phyloP scores from a whole-genome alignment of 2,888 invertebrate genomes.

The Ormyrus thymus region DNA sequence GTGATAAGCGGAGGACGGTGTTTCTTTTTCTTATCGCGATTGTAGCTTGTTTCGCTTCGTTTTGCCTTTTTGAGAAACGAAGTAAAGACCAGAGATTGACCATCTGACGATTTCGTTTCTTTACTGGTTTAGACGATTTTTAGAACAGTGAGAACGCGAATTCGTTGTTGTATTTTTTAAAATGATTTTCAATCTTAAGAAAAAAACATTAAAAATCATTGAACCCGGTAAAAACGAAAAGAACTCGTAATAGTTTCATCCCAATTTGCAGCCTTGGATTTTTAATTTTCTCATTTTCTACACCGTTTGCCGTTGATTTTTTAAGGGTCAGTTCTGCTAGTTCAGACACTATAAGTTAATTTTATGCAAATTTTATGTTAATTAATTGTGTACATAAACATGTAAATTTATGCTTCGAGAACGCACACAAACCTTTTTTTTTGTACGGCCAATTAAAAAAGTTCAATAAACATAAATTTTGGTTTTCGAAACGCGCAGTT shows the following conservation, averaged over 20 bases:
- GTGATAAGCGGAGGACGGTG: slow-evolving; percentile 70
- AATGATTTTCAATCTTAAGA: too few relatives aligned
- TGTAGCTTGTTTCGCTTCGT: neutral
- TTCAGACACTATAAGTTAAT: slow-evolving; percentile 5
- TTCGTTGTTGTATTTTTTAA: too few relatives aligned
- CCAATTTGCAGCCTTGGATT: slow-evolving; percentile 11
- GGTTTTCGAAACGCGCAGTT: neutral
- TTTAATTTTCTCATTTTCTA: neutral
- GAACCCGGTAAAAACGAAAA: too few relatives aligned
- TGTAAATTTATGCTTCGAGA: slow-evolving; percentile 27
- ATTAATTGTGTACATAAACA: slow-evolving; percentile 22
- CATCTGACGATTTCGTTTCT: neutral
- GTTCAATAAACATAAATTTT: neutral
- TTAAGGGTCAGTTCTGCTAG: slow-evolving; percentile 9
- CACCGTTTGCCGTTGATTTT: neutral
- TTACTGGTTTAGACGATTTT: slow-evolving; percentile 19
- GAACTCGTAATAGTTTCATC: neutral
- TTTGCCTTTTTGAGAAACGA: neutral
- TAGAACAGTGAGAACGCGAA: neutral
- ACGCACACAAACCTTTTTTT: neutral
- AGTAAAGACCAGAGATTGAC: neutral
- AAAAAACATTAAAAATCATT: too few relatives aligned
- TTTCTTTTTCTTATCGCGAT: slow-evolving; percentile 8
- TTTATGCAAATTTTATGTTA: slow-evolving; percentile 34
- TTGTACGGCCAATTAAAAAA: slow-evolving; percentile 7